Evolutionary conservation across 2,888 invertebrate species (phyloP), one percentile per base, ranked within the genome.

Genomic region (Pristionchus fissidentatus): DNA sequence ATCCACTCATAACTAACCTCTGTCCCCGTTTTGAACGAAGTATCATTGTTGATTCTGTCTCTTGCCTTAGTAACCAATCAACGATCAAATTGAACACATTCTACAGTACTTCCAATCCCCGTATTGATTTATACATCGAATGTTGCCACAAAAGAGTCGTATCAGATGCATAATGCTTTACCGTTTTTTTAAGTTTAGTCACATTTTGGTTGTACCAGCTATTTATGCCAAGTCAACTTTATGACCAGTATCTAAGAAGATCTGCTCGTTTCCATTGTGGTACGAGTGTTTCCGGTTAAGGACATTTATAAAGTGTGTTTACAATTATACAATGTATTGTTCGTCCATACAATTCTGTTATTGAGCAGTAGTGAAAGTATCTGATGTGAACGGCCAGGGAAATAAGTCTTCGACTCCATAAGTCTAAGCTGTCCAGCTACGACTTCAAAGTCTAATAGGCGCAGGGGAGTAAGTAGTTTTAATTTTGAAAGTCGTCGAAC

Each of bases 61-160:
- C 70, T 70, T 70, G 70, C 70, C 70, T 70, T 70, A 70, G 7
- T 2, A 38, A 70, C 41, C 26, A 70, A 70, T 70, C 70, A 26
- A 38, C 13, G 43, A 70, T 70, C 70, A 70, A 70, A 70, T 22
- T 41, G 22, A n/a, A n/a, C n/a, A 70, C 70, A 70, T 70, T 70
- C 70, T 70, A 70, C 26, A n/a, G 70, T 70, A 41, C 70, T 8
- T 43, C 26, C 8, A 41, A 70, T 43, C 70, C 70, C 70, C 41
- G 26, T 70, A 41, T 41, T 10, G 35, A 7, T 41, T 19, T 22
- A 41, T 43, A n/a, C n/a, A 26, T 15, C n/a, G 15, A 70, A 70
- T 32, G 43, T 70, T 70, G 70, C 70, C 70, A 70, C n/a, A 41
- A 19, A 35, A 70, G 41, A 70, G 70, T 41, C 41, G n/a, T 66